phyloP scores from a whole-genome alignment of 2,113 vertebrate genomes.

The Callipepla californica region DNA sequence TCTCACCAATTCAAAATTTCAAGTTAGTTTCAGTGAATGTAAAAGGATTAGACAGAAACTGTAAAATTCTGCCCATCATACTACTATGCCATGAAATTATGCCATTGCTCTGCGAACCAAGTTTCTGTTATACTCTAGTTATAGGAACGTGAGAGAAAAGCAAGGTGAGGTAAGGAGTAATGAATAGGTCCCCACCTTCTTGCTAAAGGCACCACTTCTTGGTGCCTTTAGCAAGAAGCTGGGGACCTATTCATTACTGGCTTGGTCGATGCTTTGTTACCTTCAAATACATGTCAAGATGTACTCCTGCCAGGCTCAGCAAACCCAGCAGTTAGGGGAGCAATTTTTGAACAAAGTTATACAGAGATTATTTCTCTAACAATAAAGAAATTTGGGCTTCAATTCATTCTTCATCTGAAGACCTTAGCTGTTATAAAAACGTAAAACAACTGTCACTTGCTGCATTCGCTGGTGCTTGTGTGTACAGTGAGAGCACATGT shows the following conservation, averaged over 20 bases:
- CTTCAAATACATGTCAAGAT: neutral
- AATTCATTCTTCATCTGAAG: neutral
- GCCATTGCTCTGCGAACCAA: neutral
- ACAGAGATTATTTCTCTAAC: neutral
- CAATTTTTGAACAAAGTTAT: neutral
- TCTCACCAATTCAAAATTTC: neutral
- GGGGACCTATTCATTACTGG: too few relatives aligned
- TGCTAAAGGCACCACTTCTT: neutral
- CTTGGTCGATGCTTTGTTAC: neutral
- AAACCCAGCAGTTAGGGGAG: neutral
- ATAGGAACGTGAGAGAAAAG: neutral
- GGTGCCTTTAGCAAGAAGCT: too few relatives aligned
- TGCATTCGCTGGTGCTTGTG: neutral
- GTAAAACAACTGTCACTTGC: neutral
- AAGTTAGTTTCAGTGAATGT: neutral
- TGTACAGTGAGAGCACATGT: neutral
- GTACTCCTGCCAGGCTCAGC: neutral
- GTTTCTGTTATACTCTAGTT: neutral
- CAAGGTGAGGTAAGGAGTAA: neutral
- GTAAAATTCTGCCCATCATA: neutral
- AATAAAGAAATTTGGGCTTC: neutral
- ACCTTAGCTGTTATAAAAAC: neutral
- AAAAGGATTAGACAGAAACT: neutral
- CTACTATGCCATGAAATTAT: neutral
- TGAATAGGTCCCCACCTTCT: neutral